phyloP scores from a whole-genome alignment of 1,140 invertebrate genomes.

The Armadillidium nasatum region DNA sequence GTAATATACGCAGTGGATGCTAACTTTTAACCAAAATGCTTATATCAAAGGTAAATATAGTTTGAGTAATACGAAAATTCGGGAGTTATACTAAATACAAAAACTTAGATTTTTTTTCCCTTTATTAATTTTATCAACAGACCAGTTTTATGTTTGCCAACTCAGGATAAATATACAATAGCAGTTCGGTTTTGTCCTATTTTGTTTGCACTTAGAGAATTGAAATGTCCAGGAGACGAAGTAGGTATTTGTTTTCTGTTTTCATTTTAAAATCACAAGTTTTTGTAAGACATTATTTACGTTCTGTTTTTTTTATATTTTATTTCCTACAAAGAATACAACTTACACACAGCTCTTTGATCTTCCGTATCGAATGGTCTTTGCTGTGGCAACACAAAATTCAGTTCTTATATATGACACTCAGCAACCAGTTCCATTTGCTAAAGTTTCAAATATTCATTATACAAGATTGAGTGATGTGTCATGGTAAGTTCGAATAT shows the following conservation, averaged over 20 bases:
- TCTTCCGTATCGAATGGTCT: conserved; percentile 61
- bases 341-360: conserved; percentile 14
- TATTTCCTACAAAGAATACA: background rate
- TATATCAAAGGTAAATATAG: too few species aligned
- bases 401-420: conserved; percentile 87
- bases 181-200: conserved; percentile 76
- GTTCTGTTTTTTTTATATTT: background rate
- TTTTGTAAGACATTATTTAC: background rate
- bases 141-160: conserved; percentile 74
- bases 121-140: conserved; percentile 51
- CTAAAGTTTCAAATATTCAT: conserved; percentile 82
- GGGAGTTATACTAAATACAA: too few species aligned
- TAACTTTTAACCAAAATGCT: too few species aligned
- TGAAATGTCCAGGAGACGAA: conserved; percentile 20
- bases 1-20: too few species aligned
- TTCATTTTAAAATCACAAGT: background rate
- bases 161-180: conserved; percentile 68
- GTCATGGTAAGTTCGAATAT: conserved; percentile 62
- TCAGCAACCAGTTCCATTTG: conserved; percentile 78
- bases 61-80: too few species aligned
- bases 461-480: conserved; percentile 88
- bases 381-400: conserved; percentile 82
- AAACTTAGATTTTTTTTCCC: too few species aligned
- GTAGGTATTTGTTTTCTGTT: background rate
- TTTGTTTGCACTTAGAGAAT: conserved; percentile 60